phyloP scores from a whole-genome alignment of 1,140 invertebrate species.

The Hyles euphorbiae region DNA sequence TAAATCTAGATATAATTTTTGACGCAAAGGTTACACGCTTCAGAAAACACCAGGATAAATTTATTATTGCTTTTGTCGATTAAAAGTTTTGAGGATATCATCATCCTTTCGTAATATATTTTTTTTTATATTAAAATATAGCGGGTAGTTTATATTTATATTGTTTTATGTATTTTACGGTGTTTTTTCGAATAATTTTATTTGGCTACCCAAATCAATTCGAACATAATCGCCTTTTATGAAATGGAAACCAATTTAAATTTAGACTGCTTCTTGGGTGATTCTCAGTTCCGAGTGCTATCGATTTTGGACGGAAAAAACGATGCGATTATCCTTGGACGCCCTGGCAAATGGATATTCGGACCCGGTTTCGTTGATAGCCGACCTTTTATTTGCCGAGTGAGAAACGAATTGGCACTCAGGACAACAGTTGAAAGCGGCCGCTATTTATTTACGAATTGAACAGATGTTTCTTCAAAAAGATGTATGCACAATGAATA shows the following conservation, averaged over 20 bases:
- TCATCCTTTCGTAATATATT: too few species aligned
- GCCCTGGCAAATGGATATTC: constrained; percentile 36
- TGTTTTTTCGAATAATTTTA: constrained; percentile 24
- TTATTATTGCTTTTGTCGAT: too few species aligned
- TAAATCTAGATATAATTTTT: too few species aligned
- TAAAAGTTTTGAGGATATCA: too few species aligned
- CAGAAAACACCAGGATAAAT: too few species aligned
- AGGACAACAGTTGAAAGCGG: constrained; percentile 5
- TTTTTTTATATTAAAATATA: too few species aligned
- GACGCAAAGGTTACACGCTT: too few species aligned
- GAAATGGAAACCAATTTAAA: constrained; percentile 32
- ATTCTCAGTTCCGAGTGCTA: constrained; percentile 25
- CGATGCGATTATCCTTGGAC: constrained; percentile 35
- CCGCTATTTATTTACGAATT: constrained; percentile 13
- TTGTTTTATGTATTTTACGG: too few species aligned
- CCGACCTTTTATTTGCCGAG: constrained; percentile 28
- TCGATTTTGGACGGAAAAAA: constrained; percentile 39
- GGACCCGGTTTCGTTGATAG: constrained; percentile 21
- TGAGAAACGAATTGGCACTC: constrained; percentile 23
- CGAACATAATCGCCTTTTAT: constrained; percentile 45
- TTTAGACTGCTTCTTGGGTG: constrained; percentile 34
- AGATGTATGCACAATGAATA: constrained; percentile 14
- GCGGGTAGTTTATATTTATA: too few species aligned
- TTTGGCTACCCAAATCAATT: constrained; percentile 36
- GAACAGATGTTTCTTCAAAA: constrained; percentile 16